Base-by-base conservation (phyloP, 2,888 invertebrate genomes). In the Actias luna region DNA sequence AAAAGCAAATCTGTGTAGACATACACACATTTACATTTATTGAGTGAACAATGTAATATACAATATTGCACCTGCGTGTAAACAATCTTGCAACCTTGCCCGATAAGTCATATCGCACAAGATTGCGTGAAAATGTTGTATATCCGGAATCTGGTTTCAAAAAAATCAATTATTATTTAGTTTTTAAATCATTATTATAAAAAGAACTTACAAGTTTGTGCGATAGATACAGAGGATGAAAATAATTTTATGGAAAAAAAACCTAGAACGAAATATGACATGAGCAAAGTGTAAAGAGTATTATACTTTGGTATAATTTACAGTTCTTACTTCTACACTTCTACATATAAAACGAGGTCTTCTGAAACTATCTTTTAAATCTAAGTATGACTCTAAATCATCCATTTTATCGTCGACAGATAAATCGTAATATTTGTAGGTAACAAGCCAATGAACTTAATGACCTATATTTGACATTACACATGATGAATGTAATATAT, bases 21-120 rank as follows among this genome's bases (percentile, higher is more conserved):
- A 10, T 36, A 42, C n/a, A n/a, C 8, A 12, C 12, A 50, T 12
- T 25, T 3, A 10, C 8, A 25, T 25, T 22, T 50, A 50, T 50
- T 50, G 25, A 25, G 2, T 25, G 25, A 12, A 50, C 46, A 25
- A 50, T 5, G 22, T 50, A 22, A 50, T 25, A 22, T 50, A 25
- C 25, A 50, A 25, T 55, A 16, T 27, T n/a, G 29, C n/a, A 55
- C 55, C n/a, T 55, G 29, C 55, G 29, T 55, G 29, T 55, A 55
- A n/a, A 55, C 55, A 55, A 29, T 55, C 29, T 29, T 55, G 55
- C 29, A 55, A 55, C 55, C 55, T 55, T 55, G 46, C 16, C n/a
- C 29, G 55, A 55, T 55, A 55, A 55, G n/a, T 55, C 16, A 29
- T 55, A 55, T 55, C 55, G 18, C n/a, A 55, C 29, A 55, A 16